Evolutionary conservation across 2,113 vertebrate species (phyloP).

Genomic region (Sylvietta virens): DNA sequence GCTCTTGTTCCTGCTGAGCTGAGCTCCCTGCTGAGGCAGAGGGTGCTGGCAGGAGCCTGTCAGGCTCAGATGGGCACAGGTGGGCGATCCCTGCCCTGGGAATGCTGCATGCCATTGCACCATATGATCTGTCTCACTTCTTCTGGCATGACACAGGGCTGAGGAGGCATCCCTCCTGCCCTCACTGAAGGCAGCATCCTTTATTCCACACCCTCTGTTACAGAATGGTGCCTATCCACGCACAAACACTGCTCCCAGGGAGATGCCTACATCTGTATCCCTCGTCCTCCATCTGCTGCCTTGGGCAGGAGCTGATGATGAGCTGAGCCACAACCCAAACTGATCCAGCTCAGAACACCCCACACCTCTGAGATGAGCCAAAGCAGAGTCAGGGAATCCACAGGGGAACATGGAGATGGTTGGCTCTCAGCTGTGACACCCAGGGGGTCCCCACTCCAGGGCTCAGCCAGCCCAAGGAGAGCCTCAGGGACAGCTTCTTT

Average conservation of each 20-base stretch:
- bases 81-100: no score
- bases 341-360: not conserved
- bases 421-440: rapidly evolving
- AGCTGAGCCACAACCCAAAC: not conserved
- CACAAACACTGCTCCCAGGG: not conserved
- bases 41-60: not conserved
- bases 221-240: no score
- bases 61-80: not conserved
- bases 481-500: not conserved
- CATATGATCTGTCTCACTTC: not conserved
- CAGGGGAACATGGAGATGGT: not conserved
- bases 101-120: not conserved
- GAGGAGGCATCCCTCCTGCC: not conserved
- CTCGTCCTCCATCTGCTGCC: not conserved
- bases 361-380: not conserved
- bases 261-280: rapidly evolving
- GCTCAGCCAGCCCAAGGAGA: not conserved
- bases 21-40: not conserved
- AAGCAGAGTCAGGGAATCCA: not conserved
- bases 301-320: not conserved
- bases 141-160: not conserved
- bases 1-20: not conserved
- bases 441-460: no score
- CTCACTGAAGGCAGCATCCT: not conserved
- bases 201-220: not conserved